Evolutionary conservation across 2,888 invertebrate species (phyloP).

Genomic region (Campaea margaritaria): DNA sequence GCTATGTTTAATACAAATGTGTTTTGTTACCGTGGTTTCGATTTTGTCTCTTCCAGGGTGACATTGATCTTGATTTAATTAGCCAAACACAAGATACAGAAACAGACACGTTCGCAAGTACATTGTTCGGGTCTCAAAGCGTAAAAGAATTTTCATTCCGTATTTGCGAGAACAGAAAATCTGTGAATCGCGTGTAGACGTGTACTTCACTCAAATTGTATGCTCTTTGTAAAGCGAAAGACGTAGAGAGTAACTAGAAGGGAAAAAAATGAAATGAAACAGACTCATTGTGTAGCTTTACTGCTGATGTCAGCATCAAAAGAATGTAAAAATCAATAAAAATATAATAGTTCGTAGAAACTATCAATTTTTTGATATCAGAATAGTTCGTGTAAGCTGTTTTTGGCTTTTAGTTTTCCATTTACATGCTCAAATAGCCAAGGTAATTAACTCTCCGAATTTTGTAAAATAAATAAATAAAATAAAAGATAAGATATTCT

Average conservation of each 20-base stretch:
- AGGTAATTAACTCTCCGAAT: too few relatives aligned
- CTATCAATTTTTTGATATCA: too few relatives aligned
- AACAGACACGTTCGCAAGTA: constrained; percentile 20
- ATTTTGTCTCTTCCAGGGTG: background rate
- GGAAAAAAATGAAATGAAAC: background rate
- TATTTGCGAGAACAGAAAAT: constrained; percentile 37
- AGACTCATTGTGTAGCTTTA: too few relatives aligned
- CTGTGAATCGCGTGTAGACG: constrained; percentile 43
- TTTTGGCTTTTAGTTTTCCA: too few relatives aligned
- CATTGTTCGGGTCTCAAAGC: constrained; percentile 30
- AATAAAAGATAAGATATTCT: too few relatives aligned
- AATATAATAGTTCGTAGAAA: too few relatives aligned
- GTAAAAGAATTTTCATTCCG: constrained; percentile 32
- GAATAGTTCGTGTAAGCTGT: too few relatives aligned
- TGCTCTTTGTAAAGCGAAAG: constrained; percentile 31
- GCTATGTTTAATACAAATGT: too few relatives aligned
- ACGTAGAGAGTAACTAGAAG: background rate
- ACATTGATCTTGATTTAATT: constrained; percentile 8
- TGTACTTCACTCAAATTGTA: constrained; percentile 43
- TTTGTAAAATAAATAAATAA: too few relatives aligned
- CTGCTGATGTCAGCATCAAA: too few relatives aligned
- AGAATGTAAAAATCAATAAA: too few relatives aligned
- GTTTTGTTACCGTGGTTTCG: background rate
- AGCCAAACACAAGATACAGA: constrained; percentile 9
- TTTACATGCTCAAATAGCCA: too few relatives aligned